A percentile compares a stretch with the other conserved stretches of the same genome.
These are phyloP conservation scores for Byasa hedistus DNA, from an alignment of 2,888 invertebrate species.

Conservation along the genomic window DNA sequence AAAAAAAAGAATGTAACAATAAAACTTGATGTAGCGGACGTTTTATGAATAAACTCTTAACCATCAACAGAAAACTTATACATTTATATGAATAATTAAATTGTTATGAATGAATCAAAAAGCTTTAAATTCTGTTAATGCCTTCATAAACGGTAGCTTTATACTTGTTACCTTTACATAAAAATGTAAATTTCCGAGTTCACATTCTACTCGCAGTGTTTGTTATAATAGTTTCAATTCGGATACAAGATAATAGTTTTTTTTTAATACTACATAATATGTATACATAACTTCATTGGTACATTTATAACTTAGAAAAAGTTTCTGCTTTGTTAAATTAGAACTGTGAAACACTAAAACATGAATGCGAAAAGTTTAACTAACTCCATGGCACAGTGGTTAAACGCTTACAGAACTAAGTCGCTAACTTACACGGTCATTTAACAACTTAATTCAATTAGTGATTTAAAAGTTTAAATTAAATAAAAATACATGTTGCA, in stretches of 20 bases:
- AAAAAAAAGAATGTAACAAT: neutral
- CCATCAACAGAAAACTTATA: neutral
- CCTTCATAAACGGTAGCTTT: neutral
- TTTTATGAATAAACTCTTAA: neutral
- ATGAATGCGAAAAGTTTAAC: no score
- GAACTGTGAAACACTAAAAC: no score
- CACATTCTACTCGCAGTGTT: neutral
- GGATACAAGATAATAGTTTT: neutral
- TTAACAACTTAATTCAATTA: no score
- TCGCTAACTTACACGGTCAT: no score
- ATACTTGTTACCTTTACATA: neutral
- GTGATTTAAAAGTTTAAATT: no score
- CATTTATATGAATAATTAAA: neutral
- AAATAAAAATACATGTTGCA: no score
- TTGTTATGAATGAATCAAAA: neutral
- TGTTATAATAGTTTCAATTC: neutral
- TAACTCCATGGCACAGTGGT: no score
- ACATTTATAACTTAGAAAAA: no score
- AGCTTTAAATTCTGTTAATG: neutral
- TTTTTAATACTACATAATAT: neutral
- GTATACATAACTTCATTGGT: no score
- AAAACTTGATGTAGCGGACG: neutral
- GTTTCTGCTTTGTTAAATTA: no score
- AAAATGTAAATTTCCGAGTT: neutral
- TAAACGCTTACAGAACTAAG: no score